A percentile compares a stretch with the other conserved stretches of the same genome.
phyloP scores from a whole-genome alignment of 2,797 vertebrate genomes.

The Danio tinwini region DNA sequence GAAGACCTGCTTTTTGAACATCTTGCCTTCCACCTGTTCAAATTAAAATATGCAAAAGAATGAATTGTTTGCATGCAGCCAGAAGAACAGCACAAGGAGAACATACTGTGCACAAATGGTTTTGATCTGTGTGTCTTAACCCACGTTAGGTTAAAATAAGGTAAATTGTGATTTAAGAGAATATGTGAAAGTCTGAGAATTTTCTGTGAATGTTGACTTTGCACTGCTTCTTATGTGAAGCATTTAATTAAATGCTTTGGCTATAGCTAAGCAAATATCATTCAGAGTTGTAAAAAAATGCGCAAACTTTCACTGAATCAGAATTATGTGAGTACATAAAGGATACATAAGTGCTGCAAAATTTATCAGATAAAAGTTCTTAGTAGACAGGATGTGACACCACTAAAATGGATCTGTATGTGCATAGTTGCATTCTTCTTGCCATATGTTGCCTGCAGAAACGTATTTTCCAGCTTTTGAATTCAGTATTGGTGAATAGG shows the following conservation, averaged over 20 bases:
- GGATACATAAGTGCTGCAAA: too few species aligned
- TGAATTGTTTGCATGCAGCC: not conserved
- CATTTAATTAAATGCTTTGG: not conserved
- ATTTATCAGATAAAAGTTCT: too few species aligned
- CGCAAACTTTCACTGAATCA: too few species aligned
- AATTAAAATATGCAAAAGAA: not conserved
- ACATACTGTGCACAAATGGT: not conserved
- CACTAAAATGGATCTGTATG: too few species aligned
- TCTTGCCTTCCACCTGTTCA: not conserved
- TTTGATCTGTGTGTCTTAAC: not conserved
- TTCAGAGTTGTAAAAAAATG: too few species aligned
- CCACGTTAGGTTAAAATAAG: not conserved
- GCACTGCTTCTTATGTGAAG: not conserved
- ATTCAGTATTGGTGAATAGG: too few species aligned
- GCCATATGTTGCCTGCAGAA: too few species aligned
- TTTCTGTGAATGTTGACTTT: not conserved
- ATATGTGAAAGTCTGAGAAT: not conserved
- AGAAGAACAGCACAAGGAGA: not conserved
- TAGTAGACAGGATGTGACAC: too few species aligned
- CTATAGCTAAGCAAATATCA: too few species aligned
- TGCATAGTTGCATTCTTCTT: too few species aligned
- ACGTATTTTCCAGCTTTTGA: too few species aligned
- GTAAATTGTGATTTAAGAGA: not conserved
- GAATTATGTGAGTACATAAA: too few species aligned
- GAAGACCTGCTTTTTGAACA: not conserved